Base-by-base conservation (phyloP, 23 tunicate species). In the Ciona savignyi region DNA sequence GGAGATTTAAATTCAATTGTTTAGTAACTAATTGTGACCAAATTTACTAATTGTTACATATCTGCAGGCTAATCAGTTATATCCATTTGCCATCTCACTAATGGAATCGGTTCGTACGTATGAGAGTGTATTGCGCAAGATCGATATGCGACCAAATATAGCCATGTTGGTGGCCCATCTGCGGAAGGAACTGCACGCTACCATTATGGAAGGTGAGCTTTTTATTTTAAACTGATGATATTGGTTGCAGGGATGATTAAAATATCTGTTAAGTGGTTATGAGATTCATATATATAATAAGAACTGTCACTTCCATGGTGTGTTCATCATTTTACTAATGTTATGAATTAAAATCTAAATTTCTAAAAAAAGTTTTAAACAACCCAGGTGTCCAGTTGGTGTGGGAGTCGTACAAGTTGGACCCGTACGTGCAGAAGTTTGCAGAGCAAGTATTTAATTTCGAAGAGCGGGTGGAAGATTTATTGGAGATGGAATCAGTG, bases 341-440 rank as follows among this genome's bases (percentile, higher is more conserved):
- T 42, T 42, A 15, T 42, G 56, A 6, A 42, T 42, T 15, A 42
- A 9, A 42, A 42, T n/a, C n/a, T n/a, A n/a, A n/a, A n/a, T n/a
- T n/a, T n/a, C n/a, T n/a, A n/a, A n/a, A n/a, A n/a, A n/a, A n/a
- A n/a, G n/a, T n/a, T n/a, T n/a, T n/a, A n/a, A n/a, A n/a, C 48
- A 74, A 31, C 29, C 3, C 73, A 93, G 98, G 98, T 34, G 62
- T 79, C 23, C 83, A 83, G 76, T 76, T 94, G 63, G 90, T 87
- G 69, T 94, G 99, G 99, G 99, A 94, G 65, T 94, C 99, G 21
- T 94, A 94, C 77, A 94, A 94, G 67, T 90, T 94, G 6, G 99
- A 94, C 42, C 90, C 95, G 2, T 94, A 81, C 72, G 89, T 87
- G 29, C 99, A 94, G 70, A 82, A 82, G 81, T 94, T 82, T 83